Conservation (phyloP, 2,113 vertebrate species). For the Cottus gobio region DNA sequence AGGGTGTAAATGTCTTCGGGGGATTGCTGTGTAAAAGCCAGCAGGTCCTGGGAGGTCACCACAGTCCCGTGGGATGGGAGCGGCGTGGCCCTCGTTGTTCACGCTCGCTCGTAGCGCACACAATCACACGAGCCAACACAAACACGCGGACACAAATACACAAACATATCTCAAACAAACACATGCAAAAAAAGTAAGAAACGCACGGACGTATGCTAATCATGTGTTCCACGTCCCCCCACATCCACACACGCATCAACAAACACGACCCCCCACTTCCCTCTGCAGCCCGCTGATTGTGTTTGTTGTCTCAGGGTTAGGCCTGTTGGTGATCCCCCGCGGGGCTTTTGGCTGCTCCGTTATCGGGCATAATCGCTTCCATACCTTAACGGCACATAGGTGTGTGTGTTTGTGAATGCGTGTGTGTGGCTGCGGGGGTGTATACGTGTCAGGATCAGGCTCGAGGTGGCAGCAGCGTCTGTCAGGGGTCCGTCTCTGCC, state of each 20-base stretch:
- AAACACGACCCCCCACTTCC: conserved; percentile 45
- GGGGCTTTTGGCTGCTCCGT: conserved; percentile 64
- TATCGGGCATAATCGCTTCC: conserved; percentile 79
- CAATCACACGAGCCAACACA: conserved; percentile 17
- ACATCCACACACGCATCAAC: conserved; percentile 27
- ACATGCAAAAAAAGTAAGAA: background rate
- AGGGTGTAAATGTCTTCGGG: conserved; percentile 78
- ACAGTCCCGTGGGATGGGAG: conserved; percentile 34
- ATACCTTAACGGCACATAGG: conserved; percentile 64
- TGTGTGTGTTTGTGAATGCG: conserved; percentile 49
- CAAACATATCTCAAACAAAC: conserved; percentile 30
- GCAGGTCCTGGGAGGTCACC: conserved; percentile 74
- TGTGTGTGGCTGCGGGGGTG: conserved; percentile 56
- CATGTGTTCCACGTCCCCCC: conserved; percentile 26
- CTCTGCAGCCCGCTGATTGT: conserved; percentile 67
- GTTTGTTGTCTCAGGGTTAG: conserved; percentile 79
- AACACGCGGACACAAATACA: conserved; percentile 25
- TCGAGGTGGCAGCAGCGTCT: conserved; percentile 44
- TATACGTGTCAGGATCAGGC: conserved; percentile 61
- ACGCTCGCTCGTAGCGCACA: conserved; percentile 27
- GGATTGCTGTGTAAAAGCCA: conserved; percentile 71
- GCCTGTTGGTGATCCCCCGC: conserved; percentile 77
- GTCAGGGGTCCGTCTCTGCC: conserved; percentile 51
- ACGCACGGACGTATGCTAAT: conserved; percentile 40
- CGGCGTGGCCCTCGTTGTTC: conserved; percentile 45